A percentile compares a stretch with the other conserved stretches of the same genome.
These are phyloP conservation scores for Platalea minor DNA, from an alignment of 2,797 vertebrate genomes.

Conservation along the genomic window DNA sequence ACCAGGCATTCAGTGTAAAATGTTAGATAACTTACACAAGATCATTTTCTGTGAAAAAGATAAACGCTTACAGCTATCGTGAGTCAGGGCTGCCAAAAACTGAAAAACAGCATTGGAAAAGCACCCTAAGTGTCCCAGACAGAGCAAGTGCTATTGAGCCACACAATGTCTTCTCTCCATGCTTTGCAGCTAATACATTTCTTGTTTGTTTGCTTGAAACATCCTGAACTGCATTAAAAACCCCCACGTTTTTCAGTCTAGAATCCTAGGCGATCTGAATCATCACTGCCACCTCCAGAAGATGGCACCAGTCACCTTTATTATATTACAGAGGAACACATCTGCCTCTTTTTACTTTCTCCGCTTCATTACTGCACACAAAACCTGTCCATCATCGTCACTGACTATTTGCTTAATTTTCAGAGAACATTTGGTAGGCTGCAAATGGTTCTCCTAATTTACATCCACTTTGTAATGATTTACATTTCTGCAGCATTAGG, in stretches of 20 bases:
- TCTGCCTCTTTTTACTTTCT: neutral
- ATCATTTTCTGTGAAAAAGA: neutral
- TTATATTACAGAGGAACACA: neutral
- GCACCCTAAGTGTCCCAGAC: neutral
- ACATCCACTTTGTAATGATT: neutral
- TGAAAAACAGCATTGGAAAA: neutral
- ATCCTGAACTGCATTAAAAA: neutral
- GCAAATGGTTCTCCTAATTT: neutral
- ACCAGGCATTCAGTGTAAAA: neutral
- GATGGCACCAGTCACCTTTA: constrained; percentile 31
- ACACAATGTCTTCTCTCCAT: neutral
- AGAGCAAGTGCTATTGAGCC: neutral
- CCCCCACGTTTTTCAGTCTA: fast-evolving
- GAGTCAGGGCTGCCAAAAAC: neutral
- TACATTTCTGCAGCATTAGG: neutral
- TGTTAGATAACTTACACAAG: neutral
- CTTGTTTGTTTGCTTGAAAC: neutral
- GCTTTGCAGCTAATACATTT: neutral
- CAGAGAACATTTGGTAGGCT: neutral
- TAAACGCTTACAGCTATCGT: neutral
- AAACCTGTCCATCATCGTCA: neutral
- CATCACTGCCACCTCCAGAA: constrained; percentile 12
- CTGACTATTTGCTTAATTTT: neutral
- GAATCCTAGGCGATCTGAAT: neutral
- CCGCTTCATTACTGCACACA: neutral